Conservation (phyloP, 1,140 invertebrate genomes). For the Leptestheria dahalacensis region DNA sequence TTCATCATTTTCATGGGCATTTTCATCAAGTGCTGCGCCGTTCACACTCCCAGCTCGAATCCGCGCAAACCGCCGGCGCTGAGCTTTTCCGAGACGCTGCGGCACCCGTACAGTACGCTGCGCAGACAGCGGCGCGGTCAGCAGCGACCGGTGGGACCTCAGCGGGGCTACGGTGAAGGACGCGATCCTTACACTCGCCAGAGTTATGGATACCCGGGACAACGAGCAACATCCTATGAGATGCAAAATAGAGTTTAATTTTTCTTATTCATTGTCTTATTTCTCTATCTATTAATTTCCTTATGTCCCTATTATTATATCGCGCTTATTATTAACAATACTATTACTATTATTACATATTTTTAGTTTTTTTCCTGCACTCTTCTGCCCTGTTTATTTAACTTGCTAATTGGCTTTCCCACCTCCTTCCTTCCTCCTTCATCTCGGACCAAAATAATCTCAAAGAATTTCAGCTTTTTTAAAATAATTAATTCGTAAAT, state of each 20-base stretch:
- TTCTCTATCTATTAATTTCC: not conserved
- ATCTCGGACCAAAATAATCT: no score
- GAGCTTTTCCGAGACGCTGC: constrained; percentile 68
- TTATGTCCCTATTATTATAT: no score
- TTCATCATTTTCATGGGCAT: constrained; percentile 91
- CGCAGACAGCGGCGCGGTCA: constrained; percentile 43
- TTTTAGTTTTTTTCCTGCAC: no score
- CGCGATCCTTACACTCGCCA: constrained; percentile 8
- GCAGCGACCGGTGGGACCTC: constrained; percentile 25
- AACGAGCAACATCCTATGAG: not conserved
- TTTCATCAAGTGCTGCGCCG: constrained; percentile 99
- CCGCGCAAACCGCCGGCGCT: constrained; percentile 77
- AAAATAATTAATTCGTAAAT: no score
- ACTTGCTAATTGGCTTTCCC: no score
- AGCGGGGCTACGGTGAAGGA: constrained; percentile 19
- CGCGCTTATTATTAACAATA: no score
- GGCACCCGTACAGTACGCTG: constrained; percentile 74
- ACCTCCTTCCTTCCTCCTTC: no score
- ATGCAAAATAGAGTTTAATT: constrained; percentile 17
- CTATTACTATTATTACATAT: no score
- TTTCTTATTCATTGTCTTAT: not conserved
- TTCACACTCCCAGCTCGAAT: constrained; percentile 95
- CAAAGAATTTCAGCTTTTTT: no score
- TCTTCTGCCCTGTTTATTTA: no score
- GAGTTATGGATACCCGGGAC: constrained; percentile 7